Base-by-base conservation (phyloP, 2,113 vertebrate species). In the Uria lomvia region DNA sequence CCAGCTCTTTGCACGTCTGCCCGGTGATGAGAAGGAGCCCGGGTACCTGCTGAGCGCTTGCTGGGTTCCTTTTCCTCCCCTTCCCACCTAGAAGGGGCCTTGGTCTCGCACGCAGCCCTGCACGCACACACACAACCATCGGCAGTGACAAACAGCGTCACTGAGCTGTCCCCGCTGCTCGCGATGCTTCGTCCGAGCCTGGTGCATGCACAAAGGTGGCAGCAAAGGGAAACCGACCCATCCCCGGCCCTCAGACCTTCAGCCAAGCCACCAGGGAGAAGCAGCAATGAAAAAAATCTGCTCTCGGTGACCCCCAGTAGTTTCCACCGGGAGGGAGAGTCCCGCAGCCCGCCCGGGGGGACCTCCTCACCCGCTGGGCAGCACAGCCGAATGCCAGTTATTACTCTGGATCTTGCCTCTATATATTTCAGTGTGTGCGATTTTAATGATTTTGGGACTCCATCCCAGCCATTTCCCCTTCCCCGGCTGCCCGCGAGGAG, bases 131-230 rank as follows among this genome's bases (percentile, higher is more conserved):
- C 38, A 19, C 55, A 12, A 10, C 42, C 14, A 4, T 5, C 3
- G 2, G 34, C 38, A 8, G 65, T 1, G 14, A 74, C 27, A 55
- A 47, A 0, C 23, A 22, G 29, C 2, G 5, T 21, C 18, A 3
- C 3, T 2, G 4, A 13, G 17, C 2, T 40, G 32, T 55, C 50
- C 63, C 36, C 6, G 30, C 29, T 8, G 45, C 40, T 29, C 29
- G n/a, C 8, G 50, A 19, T 7, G 55, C 50, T 21, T 43, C 67
- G 30, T 45, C n/a, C 0, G 2, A 47, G 56, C 55, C 27, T 0
- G 0, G 21, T 32, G 23, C n/a, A 11, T 1, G 22, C 22, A 5
- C 29, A 3, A 12, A 19, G 60, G 8, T 3, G 23, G 55, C 43
- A 50, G 62, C 62, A 32, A 45, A 60, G 45, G n/a, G 36, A 34